Evolutionary conservation across 2,113 vertebrate species (phyloP).

Genomic region (Kobus ellipsiprymnus): DNA sequence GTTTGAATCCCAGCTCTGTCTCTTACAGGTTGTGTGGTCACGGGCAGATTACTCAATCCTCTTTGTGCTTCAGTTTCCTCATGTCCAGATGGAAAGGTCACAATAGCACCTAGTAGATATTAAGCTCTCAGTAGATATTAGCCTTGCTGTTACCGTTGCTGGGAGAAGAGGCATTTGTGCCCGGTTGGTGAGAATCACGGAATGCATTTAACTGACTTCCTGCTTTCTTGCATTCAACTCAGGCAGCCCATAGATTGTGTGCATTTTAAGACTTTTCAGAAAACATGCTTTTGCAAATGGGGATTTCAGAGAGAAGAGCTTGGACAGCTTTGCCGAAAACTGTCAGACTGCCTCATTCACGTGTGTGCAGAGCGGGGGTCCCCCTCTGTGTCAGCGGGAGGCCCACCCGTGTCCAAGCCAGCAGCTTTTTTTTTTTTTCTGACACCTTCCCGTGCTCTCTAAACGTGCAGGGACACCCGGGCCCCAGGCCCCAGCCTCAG

Average conservation of each 20-base stretch:
- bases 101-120: not conserved
- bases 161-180: not conserved
- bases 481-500: not conserved
- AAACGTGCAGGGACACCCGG: accelerated
- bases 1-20: not conserved
- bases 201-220: not conserved
- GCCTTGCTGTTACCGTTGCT: too few species aligned
- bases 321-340: not conserved
- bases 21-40: accelerated
- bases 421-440: not conserved
- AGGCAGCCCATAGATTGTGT: not conserved
- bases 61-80: not conserved
- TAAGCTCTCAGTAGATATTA: accelerated
- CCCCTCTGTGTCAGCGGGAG: not conserved
- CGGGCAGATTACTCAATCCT: not conserved
- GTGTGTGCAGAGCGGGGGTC: not conserved
- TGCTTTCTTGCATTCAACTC: not conserved
- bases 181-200: not conserved
- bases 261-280: not conserved
- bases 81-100: accelerated
- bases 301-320: not conserved
- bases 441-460: not conserved
- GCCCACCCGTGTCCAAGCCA: not conserved
- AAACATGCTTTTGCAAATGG: not conserved
- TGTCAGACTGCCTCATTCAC: not conserved